Evolutionary conservation across 2,888 invertebrate genomes (phyloP).

Genomic region (Synanthedon andrenaeformis): DNA sequence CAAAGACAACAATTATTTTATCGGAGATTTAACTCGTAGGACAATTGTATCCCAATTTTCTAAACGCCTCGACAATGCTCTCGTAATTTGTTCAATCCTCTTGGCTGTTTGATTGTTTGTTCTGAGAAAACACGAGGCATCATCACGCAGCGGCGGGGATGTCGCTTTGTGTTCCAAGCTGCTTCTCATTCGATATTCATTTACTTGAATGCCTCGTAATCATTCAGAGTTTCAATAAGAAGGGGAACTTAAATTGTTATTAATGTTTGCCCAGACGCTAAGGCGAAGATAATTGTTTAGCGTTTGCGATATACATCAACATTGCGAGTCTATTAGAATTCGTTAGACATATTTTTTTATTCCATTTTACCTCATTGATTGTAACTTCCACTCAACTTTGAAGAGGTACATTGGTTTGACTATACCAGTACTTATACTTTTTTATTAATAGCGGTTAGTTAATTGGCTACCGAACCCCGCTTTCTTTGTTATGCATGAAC

Average conservation of each 20-base stretch:
- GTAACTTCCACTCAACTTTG: conserved; percentile 1
- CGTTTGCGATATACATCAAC: not conserved
- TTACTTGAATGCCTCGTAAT: conserved; percentile 46
- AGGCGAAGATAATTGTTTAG: conserved; percentile 17
- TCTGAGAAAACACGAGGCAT: conserved; percentile 45
- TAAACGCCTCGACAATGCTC: conserved; percentile 60
- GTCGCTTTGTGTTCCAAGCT: conserved; percentile 37
- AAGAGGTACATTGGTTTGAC: not conserved
- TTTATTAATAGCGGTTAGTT: conserved; percentile 53
- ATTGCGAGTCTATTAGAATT: not conserved
- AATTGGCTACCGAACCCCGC: conserved; percentile 54
- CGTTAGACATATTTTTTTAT: not conserved
- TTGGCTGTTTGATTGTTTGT: conserved; percentile 53
- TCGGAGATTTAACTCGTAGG: conserved; percentile 58
- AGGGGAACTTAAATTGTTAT: conserved; percentile 35
- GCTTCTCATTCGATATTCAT: conserved; percentile 53
- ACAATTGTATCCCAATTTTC: conserved; percentile 64
- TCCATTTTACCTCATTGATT: conserved; percentile 6
- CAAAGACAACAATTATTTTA: conserved; percentile 42
- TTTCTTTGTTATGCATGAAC: conserved; percentile 59
- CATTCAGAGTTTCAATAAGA: conserved; percentile 36
- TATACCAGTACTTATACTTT: conserved; percentile 1
- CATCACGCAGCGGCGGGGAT: conserved; percentile 32
- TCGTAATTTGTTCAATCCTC: conserved; percentile 59
- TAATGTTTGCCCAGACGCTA: conserved; percentile 28